phyloP scores from a whole-genome alignment of 2,888 invertebrate genomes.

The Miltochrista miniata region DNA sequence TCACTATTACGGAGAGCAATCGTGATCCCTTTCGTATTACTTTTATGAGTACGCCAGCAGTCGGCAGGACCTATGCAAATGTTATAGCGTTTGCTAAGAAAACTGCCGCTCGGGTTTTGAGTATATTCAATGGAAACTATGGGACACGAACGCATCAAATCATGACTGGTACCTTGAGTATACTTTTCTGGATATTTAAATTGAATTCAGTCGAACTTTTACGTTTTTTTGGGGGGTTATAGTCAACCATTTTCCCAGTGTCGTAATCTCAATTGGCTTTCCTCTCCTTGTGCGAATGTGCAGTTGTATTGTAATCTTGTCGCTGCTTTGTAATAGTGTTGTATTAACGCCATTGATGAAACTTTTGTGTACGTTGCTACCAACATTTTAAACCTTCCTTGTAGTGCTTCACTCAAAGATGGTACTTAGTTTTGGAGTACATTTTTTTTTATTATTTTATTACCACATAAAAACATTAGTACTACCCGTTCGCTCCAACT shows the following conservation, averaged over 20 bases:
- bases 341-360: too few relatives aligned
- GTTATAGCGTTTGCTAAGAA: constrained; percentile 68
- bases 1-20: constrained; percentile 63
- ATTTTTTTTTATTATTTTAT: too few relatives aligned
- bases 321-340: too few relatives aligned
- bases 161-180: not conserved
- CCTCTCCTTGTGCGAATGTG: too few relatives aligned
- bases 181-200: not conserved
- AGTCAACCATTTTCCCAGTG: constrained; percentile 5
- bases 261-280: too few relatives aligned
- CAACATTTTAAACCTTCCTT: too few relatives aligned
- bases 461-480: too few relatives aligned
- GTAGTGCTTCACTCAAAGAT: too few relatives aligned
- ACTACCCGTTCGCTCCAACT: too few relatives aligned
- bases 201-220: not conserved
- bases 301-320: too few relatives aligned
- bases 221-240: not conserved
- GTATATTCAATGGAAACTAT: constrained; percentile 13
- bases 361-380: too few relatives aligned
- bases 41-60: constrained; percentile 70
- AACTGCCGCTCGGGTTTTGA: constrained; percentile 48
- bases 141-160: constrained; percentile 19
- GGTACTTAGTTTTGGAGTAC: too few relatives aligned
- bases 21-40: constrained; percentile 72
- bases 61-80: constrained; percentile 75